Percentiles rank a stretch among this genome's conserved stretches.
Conservation (phyloP, 2,797 vertebrate species). For the Glossophaga mutica region DNA sequence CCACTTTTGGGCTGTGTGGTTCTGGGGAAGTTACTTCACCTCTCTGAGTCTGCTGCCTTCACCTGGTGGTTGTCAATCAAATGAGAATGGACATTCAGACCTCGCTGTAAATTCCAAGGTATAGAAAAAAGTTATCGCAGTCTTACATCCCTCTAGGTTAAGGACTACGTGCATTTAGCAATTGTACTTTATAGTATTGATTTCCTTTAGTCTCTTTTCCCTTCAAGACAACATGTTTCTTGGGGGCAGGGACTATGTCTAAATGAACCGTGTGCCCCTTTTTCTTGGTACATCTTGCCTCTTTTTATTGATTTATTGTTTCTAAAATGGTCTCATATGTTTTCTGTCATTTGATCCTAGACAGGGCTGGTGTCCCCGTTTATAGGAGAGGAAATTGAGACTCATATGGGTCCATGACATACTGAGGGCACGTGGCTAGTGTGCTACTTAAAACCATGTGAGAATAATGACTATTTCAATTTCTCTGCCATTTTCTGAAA, state of each 20-base stretch:
- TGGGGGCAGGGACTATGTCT: neutral
- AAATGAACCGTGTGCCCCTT: neutral
- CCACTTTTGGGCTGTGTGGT: neutral
- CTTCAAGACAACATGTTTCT: neutral
- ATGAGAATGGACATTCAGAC: neutral
- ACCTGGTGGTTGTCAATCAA: neutral
- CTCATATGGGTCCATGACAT: neutral
- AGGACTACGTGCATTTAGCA: neutral
- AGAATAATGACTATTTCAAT: neutral
- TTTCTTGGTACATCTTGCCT: neutral
- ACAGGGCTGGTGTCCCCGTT: neutral
- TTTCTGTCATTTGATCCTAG: neutral
- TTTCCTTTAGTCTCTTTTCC: slow-evolving; percentile 5
- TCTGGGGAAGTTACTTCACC: neutral
- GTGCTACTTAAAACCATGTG: slow-evolving; percentile 37
- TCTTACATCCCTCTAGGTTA: neutral
- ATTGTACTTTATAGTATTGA: neutral
- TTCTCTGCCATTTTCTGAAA: slow-evolving; percentile 42
- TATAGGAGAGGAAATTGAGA: neutral
- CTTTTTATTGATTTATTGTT: neutral
- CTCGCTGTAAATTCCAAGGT: neutral
- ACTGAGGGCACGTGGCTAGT: neutral
- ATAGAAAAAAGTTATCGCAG: neutral
- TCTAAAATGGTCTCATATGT: neutral
- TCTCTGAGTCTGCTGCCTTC: neutral